Evolutionary conservation across 2,113 vertebrate species (phyloP), one percentile per base, ranked within the genome.

Genomic region (Cephalopterus ornatus): DNA sequence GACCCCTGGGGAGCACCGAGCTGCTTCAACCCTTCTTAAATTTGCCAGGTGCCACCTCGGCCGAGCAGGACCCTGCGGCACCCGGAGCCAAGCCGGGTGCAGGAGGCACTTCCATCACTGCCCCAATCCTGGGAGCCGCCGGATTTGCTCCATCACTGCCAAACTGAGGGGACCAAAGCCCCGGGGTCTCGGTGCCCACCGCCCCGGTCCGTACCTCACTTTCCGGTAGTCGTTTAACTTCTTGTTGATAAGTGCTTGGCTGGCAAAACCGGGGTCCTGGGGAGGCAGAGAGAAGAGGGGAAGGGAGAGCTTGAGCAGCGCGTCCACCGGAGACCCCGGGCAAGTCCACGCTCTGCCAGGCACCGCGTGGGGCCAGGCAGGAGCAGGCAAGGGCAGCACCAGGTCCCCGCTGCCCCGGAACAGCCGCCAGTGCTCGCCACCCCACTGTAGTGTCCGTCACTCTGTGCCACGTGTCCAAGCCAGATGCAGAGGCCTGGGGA

Each of bases 151-250:
- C 20, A 12, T 46, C 75, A 7, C 92, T 20, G 62, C 23, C 55
- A 30, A 39, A 10, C 3, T 0, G 9, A 33, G 61, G 74, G 7
- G 70, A 24, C n/a, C 28, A 44, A 30, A 32, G 27, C 33, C 8
- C 91, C 41, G 19, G 11, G 73, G 14, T 66, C 73, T 19, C n/a
- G 19, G 86, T 19, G 83, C 86, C 89, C 93, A 37, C 72, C 28
- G 2, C 37, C 35, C 9, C 6, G 23, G 53, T 82, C 65, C 97
- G 92, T 96, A 98, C 98, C 98, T 98, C 94, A 98, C 97, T 98
- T 99, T 99, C 66, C 99, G 98, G 98, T 99, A 99, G 96, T 99
- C 99, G 47, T 99, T 99, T 95, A 99, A 98, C 96, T 99, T 99
- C 98, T 99, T 99, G 95, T 97, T 99, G 97, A 99, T 99, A 96